phyloP scores from a whole-genome alignment of 2,797 vertebrate species.

The Chloroceryle inda region DNA sequence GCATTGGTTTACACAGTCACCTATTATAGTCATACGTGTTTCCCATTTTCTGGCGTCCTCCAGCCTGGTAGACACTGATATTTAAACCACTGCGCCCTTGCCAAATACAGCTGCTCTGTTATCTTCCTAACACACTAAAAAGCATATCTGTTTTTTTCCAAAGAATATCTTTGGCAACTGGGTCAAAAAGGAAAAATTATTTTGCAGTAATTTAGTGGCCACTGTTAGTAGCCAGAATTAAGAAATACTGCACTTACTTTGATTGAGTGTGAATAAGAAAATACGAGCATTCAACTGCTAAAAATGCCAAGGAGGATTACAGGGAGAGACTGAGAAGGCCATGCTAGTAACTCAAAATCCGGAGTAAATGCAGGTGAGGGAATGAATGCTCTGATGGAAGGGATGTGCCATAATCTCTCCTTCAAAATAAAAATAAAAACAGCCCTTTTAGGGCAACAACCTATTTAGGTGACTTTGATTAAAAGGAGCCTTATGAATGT shows the following conservation, averaged over 20 bases:
- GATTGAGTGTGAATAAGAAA: not conserved
- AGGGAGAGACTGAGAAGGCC: not conserved
- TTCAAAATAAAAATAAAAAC: not conserved
- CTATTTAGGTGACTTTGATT: conserved; percentile 1
- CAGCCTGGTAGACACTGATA: conserved; percentile 40
- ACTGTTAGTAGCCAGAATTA: not conserved
- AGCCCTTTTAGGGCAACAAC: not conserved
- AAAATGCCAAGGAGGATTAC: conserved; percentile 15
- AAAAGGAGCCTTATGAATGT: not conserved
- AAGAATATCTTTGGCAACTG: not conserved
- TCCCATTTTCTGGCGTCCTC: conserved; percentile 19
- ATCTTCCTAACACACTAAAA: conserved; percentile 35
- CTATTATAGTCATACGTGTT: conserved; percentile 6
- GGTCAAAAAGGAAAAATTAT: not conserved
- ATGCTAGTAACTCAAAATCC: conserved; percentile 26
- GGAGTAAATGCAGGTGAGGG: not conserved
- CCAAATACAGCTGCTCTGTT: conserved; percentile 47
- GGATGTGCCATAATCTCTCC: not conserved
- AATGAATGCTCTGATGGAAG: conserved; percentile 25
- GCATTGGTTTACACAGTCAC: conserved; percentile 9
- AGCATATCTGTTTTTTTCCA: not conserved
- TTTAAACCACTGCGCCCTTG: not conserved
- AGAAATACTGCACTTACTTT: not conserved
- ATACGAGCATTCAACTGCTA: not conserved
- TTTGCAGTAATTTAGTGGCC: not conserved